These are phyloP conservation scores for Tenualosa thibaudeaui DNA, from an alignment of 2,797 vertebrate species.

Conservation along the genomic window DNA sequence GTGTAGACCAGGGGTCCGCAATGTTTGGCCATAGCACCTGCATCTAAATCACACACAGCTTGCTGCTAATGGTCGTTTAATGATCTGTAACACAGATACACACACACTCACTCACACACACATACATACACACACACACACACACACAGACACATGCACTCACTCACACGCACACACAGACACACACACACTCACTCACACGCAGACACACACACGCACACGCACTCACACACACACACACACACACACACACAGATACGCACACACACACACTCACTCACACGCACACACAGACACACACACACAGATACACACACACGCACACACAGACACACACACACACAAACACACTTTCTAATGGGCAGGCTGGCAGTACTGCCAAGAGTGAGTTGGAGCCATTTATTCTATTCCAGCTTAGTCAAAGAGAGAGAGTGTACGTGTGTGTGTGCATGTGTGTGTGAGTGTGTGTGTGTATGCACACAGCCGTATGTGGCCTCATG, in stretches of 20 bases:
- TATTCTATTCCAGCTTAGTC: background rate
- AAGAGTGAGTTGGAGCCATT: constrained; percentile 5
- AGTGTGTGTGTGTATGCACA: background rate
- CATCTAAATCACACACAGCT: constrained; percentile 20
- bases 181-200: background rate
- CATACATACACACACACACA: background rate
- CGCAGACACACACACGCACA: background rate
- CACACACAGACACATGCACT: constrained; percentile 2
- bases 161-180: background rate
- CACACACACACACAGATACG: background rate
- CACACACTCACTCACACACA: background rate
- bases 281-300: background rate
- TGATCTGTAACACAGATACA: background rate
- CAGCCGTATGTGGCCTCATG: background rate
- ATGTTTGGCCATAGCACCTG: background rate
- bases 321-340: background rate
- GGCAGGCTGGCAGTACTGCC: background rate
- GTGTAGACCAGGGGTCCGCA: background rate
- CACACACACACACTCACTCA: background rate
- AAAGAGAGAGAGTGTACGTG: background rate
- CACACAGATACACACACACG: background rate
- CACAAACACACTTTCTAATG: background rate
- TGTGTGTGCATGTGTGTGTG: constrained; percentile 4
- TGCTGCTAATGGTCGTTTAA: constrained; percentile 15
- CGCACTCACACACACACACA: background rate